Evolutionary conservation across 1,140 invertebrate genomes (phyloP), one percentile per base, ranked within the genome.

Genomic region (Cylas formicarius): DNA sequence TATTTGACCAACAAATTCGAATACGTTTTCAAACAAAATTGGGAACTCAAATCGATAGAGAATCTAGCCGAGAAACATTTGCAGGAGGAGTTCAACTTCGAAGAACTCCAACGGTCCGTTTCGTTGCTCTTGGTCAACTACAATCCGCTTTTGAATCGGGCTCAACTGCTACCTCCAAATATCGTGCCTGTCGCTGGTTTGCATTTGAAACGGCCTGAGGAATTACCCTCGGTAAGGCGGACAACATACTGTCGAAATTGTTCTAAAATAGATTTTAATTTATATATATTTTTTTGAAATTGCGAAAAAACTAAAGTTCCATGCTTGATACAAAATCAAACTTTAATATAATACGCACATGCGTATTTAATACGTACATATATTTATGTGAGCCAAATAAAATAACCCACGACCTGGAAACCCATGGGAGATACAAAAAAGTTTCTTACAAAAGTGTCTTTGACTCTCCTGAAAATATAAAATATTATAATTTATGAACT

Each of bases 151-250:
- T 44, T 72, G 3, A 66, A 71, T 31, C 61, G 62, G 48, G 49
- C 67, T 3, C 56, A 67, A 27, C 62, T 70, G 5, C 36, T 72
- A 18, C 50, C 69, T 4, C 70, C 73, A n/a, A 70, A 72, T 51
- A 60, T 75, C 1, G 65, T 77, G 13, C 67, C 72, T 52, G 67
- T 77, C 4, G 74, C 72, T 16, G 74, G 74, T 1, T 48, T 76
- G 5, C 73, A 76, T 48, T 66, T 68, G 22, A 60, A 65, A 46
- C 51, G 38, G 8, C 44, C 55, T 14, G 57, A 60, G 26, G 34
- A 36, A 13, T 34, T 60, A 18, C 52, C 56, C 7, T 24, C 49
- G n/a, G 53, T 58, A 47, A 42, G 38, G n/a, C n/a, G 34, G 8
- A 38, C 1, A 31, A 6, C 13, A 16, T 34, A 16, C 17, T 3